A percentile compares a stretch with the other conserved stretches of the same genome.
phyloP scores from a whole-genome alignment of 1,140 invertebrate genomes.

The Pseudachorutes palmiensis region DNA sequence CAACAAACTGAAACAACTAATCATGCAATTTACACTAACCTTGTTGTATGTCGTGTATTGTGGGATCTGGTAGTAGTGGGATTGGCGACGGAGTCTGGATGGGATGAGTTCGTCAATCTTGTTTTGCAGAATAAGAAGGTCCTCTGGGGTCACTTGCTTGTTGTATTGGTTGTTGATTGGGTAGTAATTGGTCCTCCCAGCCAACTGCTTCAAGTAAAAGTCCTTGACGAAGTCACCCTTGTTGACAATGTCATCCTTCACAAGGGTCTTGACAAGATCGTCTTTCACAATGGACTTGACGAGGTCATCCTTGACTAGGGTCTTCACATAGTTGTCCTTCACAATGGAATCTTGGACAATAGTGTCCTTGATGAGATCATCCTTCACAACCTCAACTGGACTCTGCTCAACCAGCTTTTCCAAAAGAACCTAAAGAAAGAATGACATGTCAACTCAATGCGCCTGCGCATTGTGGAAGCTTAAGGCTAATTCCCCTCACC shows the following conservation, averaged over 20 bases:
- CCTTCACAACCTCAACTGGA: neutral
- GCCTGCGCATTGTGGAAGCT: neutral
- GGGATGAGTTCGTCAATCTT: neutral
- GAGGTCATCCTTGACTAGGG: neutral
- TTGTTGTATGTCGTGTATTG: neutral
- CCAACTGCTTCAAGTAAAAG: neutral
- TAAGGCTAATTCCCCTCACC: neutral
- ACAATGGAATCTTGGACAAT: neutral
- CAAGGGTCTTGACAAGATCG: neutral
- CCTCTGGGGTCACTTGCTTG: neutral
- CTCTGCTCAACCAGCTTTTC: neutral
- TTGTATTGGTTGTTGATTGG: neutral
- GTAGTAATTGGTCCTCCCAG: neutral
- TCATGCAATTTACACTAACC: neutral
- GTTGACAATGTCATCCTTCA: neutral
- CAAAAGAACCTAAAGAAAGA: neutral
- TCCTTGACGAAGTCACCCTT: neutral
- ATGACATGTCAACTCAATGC: neutral
- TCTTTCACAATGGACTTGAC: neutral
- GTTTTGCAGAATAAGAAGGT: neutral
- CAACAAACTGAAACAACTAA: neutral
- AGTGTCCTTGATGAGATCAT: neutral
- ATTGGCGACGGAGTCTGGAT: neutral
- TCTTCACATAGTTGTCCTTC: neutral
- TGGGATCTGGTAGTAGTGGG: neutral